Conservation (phyloP, 2,113 vertebrate genomes). For the Chamaetylas fuelleborni region DNA sequence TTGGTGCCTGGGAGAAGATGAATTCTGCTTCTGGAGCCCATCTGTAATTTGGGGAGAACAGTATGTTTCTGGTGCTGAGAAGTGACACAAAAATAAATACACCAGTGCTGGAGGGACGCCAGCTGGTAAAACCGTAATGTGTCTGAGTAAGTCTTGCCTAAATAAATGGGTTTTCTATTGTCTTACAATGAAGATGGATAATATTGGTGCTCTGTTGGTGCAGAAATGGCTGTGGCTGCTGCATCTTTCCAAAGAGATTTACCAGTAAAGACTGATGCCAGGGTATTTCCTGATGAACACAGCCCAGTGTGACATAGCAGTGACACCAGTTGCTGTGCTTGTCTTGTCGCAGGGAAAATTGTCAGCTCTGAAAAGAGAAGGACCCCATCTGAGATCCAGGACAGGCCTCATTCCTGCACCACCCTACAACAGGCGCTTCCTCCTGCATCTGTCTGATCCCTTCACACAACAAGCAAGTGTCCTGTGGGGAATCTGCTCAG, state of each 20-base stretch:
- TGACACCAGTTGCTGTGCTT: background rate
- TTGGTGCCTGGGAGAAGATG: background rate
- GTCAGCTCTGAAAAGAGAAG: background rate
- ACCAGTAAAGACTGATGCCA: background rate
- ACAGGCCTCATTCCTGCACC: background rate
- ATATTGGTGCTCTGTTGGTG: background rate
- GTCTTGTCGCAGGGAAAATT: background rate
- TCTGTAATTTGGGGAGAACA: background rate
- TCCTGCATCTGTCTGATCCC: background rate
- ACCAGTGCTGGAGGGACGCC: background rate
- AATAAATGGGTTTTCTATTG: background rate
- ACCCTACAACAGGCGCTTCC: rapidly evolving
- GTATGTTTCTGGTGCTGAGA: background rate
- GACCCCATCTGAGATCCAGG: background rate
- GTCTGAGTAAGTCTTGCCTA: background rate
- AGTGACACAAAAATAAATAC: background rate
- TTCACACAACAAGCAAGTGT: background rate
- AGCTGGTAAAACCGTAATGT: background rate
- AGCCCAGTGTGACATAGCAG: background rate
- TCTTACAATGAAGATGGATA: background rate
- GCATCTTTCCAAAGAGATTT: background rate
- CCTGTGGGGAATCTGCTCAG: background rate
- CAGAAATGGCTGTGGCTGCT: background rate
- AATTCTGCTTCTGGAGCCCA: background rate
- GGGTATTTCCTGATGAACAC: background rate